phyloP scores from a whole-genome alignment of 2,888 invertebrate genomes.

The Ophraella communa region DNA sequence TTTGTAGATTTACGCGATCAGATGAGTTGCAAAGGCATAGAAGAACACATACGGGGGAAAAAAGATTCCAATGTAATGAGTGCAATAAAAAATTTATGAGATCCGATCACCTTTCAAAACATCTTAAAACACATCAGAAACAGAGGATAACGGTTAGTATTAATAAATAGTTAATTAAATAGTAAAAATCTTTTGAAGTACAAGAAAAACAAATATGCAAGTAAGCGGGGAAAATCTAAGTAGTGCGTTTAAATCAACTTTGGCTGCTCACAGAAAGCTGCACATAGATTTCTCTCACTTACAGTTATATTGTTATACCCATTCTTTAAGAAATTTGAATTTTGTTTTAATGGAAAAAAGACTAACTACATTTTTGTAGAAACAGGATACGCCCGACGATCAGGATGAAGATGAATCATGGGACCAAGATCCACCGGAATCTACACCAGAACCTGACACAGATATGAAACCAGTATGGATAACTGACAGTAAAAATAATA shows the following conservation, averaged over 20 bases:
- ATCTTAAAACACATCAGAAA: conserved; percentile 86
- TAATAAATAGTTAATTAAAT: too few species aligned
- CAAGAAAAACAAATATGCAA: too few species aligned
- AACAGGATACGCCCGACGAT: conserved; percentile 41
- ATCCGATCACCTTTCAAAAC: conserved; percentile 89
- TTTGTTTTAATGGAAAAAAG: neutral
- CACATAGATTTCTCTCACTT: too few species aligned
- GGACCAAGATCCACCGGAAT: conserved; percentile 39
- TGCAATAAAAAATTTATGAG: conserved; percentile 93
- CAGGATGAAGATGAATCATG: conserved; percentile 42
- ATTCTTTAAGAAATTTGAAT: neutral
- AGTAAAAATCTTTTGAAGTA: too few species aligned
- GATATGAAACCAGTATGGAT: conserved; percentile 56
- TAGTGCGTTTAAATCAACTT: too few species aligned
- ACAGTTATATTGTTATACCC: too few species aligned
- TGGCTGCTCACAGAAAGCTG: too few species aligned
- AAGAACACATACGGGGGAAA: conserved; percentile 70
- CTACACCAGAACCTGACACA: conserved; percentile 29
- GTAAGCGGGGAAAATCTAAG: too few species aligned
- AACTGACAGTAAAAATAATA: conserved; percentile 56
- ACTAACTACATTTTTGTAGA: conserved; percentile 41
- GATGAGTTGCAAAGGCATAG: conserved; percentile 88
- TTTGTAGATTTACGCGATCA: conserved; percentile 68
- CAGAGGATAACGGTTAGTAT: conserved; percentile 63
- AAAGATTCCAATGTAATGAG: conserved; percentile 87